phyloP scores from a whole-genome alignment of 2,888 invertebrate genomes.

The Harpalus rufipes region DNA sequence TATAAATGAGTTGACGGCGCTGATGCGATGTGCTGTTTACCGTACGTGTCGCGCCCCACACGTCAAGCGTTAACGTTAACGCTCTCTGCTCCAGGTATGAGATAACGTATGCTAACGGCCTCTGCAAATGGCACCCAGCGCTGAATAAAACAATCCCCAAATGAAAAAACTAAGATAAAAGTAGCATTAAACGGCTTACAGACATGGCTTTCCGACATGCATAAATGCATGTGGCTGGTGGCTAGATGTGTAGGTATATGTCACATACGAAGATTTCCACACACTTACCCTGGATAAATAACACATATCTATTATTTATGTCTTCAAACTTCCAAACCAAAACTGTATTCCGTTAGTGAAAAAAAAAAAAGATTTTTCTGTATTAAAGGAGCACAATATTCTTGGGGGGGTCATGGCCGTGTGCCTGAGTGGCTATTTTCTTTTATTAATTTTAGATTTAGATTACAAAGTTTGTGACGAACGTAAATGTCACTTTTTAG shows the following conservation, averaged over 20 bases:
- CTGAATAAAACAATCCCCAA: slow-evolving; percentile 75
- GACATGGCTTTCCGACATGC: slow-evolving; percentile 44
- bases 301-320: slow-evolving; percentile 43
- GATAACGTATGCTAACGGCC: slow-evolving; percentile 49
- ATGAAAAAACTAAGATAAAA: slow-evolving; percentile 74
- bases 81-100: slow-evolving; percentile 29
- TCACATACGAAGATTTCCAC: slow-evolving; percentile 1
- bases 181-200: slow-evolving; percentile 72
- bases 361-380: too few relatives aligned
- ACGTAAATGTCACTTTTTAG: too few relatives aligned
- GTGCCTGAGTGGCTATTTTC: too few relatives aligned
- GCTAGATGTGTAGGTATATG: not conserved
- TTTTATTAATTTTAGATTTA: too few relatives aligned
- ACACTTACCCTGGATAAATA: slow-evolving; percentile 28
- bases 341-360: not conserved
- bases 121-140: slow-evolving; percentile 32
- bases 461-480: too few relatives aligned
- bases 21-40: slow-evolving; percentile 37
- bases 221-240: slow-evolving; percentile 35
- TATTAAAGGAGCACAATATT: too few relatives aligned
- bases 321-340: not conserved
- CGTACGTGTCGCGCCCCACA: slow-evolving; percentile 47
- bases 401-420: too few relatives aligned
- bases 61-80: slow-evolving; percentile 26
- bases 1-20: slow-evolving; percentile 55